Conservation (phyloP, 2,113 vertebrate species). For the Malurus melanocephalus region DNA sequence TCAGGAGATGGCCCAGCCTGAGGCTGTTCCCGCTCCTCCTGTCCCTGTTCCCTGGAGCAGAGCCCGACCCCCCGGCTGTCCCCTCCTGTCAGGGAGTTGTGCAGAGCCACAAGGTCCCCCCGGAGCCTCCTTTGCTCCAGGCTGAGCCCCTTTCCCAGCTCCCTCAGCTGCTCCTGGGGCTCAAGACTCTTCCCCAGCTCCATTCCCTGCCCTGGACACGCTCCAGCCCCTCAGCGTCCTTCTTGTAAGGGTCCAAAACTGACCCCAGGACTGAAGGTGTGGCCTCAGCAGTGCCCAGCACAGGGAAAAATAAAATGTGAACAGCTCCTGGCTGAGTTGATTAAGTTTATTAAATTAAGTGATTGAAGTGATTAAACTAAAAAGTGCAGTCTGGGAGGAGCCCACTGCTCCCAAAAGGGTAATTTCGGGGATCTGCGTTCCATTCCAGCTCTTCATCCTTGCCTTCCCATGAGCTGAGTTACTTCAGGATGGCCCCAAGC, state of each 20-base stretch:
- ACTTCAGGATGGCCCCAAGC: not conserved
- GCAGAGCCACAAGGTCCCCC: not conserved
- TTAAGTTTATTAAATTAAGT: not conserved
- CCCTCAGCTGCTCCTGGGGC: not conserved
- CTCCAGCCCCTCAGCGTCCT: not conserved
- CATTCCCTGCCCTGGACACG: rapidly evolving
- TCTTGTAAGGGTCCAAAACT: rapidly evolving
- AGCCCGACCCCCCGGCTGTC: rapidly evolving
- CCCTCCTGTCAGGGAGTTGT: not conserved
- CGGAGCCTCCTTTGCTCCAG: not conserved
- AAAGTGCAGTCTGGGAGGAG: not conserved
- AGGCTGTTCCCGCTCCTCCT: rapidly evolving
- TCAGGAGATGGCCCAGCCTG: rapidly evolving
- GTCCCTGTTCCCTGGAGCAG: not conserved
- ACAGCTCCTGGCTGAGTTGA: not conserved
- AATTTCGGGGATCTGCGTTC: not conserved
- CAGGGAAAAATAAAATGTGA: not conserved
- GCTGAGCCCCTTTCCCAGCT: not conserved
- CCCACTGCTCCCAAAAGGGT: not conserved
- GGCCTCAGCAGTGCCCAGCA: not conserved
- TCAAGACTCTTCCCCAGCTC: not conserved
- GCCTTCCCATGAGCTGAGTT: not conserved
- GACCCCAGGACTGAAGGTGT: no score
- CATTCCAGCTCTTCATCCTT: not conserved
- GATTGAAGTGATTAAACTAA: not conserved